Conservation (phyloP, 2,797 vertebrate species). For the Melanotaenia pygmaea region DNA sequence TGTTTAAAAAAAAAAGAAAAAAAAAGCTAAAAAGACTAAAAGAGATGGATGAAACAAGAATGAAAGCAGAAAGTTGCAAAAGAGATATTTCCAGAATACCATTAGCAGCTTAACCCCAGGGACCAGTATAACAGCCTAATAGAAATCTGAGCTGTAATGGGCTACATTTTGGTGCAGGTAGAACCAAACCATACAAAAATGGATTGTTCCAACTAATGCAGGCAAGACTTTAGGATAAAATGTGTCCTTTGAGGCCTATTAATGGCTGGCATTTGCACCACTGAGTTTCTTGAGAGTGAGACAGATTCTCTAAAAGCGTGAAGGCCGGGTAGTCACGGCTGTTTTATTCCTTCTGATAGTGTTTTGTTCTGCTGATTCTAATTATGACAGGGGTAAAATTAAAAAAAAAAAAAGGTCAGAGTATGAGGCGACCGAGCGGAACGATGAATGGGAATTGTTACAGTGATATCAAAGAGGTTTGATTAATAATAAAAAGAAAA, state of each 20-base stretch:
- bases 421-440: conserved; percentile 31
- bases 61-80: conserved; percentile 10
- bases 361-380: conserved; percentile 22
- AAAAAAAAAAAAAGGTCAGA: conserved; percentile 38
- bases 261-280: conserved; percentile 27
- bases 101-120: conserved; percentile 16
- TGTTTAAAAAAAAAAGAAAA: neutral
- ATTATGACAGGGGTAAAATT: conserved; percentile 27
- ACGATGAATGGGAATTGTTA: conserved; percentile 9
- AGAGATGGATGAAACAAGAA: conserved; percentile 4
- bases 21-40: neutral
- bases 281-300: conserved; percentile 25
- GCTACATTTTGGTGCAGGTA: conserved; percentile 23
- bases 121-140: conserved; percentile 20
- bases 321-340: conserved; percentile 32
- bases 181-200: conserved; percentile 39
- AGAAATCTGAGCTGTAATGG: conserved; percentile 41
- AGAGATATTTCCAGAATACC: conserved; percentile 8
- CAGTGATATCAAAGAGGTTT: conserved; percentile 7
- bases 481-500: conserved; percentile 14
- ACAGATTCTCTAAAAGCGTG: conserved; percentile 32
- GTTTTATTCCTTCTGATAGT: conserved; percentile 13
- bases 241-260: conserved; percentile 53
- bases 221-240: conserved; percentile 39
- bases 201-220: conserved; percentile 43